Evolutionary conservation across 2,888 invertebrate species (phyloP), one percentile per base, ranked within the genome.

Genomic region (Exephanes ischioxanthus): DNA sequence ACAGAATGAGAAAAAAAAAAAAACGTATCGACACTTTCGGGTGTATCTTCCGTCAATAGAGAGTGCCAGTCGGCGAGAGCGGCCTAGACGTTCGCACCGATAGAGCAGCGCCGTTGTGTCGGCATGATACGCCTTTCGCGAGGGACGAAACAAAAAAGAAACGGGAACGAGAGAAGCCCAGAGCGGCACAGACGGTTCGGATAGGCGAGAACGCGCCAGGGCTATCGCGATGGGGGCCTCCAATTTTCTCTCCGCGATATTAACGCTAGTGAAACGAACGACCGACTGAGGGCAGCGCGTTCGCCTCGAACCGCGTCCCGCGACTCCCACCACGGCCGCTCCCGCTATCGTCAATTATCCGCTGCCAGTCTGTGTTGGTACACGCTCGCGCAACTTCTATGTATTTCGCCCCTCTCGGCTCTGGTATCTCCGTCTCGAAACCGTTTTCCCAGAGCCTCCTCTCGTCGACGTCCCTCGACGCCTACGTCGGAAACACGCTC

Each of bases 211-310:
- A 63, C 58, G 41, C 66, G 73, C 30, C 51, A 19, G 19, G 63
- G 53, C 68, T 72, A 48, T 72, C 45, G 67, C 45, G 51, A 16
- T 45, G 37, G 33, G 37, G 33, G 9, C 48, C 26, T 66, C 41
- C 48, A 72, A 78, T 72, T 73, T 26, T 51, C 22, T 16, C 16
- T 33, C 16, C 66, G 72, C 51, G 55, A 30, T 72, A 82, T 63
- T 30, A 55, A 79, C 87, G 66, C 83, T 92, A 90, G 91, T 92
- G 76, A 89, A 85, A 83, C 88, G 85, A 80, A 61, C 89, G 87
- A 84, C 90, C 92, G 91, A 87, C 89, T 87, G 92, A 89, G 91
- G 92, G 92, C 92, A 91, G 89, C 89, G 87, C 89, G 53, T 88
- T 89, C 91, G 91, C 89, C 79, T 80, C 79, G 78, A 70, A 79